Base-by-base conservation (phyloP, 2,113 vertebrate species). In the Balaeniceps rex region DNA sequence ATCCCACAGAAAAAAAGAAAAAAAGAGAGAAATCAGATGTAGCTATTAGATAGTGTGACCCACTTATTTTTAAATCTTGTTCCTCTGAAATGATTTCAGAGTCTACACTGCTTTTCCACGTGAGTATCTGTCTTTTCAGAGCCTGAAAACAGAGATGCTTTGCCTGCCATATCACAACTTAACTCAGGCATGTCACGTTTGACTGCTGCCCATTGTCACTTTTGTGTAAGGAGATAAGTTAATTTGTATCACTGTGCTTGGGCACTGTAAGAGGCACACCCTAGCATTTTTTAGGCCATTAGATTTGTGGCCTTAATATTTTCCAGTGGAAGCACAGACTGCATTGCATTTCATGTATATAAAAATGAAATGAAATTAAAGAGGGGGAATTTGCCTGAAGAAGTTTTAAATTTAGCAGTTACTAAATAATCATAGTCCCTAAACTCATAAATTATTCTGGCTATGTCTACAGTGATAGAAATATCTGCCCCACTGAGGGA, bases 161-260 rank as follows among this genome's bases (percentile, higher is more conserved):
- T 71, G 33, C 21, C n/a, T 64, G 57, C 44, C 14, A 5, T 38
- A 44, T 71, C 31, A 25, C 19, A 79, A 2, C 14, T 70, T 47
- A 71, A 65, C 46, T 79, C 38, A 46, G 40, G 12, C 0, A 0
- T 65, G 49, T 33, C 29, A 12, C 0, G 1, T 81, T 55, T 87
- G 28, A 40, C 29, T 91, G 57, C 49, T 83, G 8, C 29, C 24
- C 10, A 2, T 51, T 74, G 42, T 55, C 55, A 51, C 23, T 76
- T 88, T 19, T 54, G 10, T 70, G 14, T 74, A 47, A 75, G 49
- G 29, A 83, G 26, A 14, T 33, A n/a, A 70, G 29, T 72, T 61
- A 36, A 54, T 65, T 69, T 90, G 7, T 58, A 36, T 64, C 33
- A 9, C 5, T 26, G 21, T 83, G 42, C 25, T 63, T 71, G 34